Base-by-base conservation (phyloP, 2,113 vertebrate genomes). In the Corythaixoides concolor region DNA sequence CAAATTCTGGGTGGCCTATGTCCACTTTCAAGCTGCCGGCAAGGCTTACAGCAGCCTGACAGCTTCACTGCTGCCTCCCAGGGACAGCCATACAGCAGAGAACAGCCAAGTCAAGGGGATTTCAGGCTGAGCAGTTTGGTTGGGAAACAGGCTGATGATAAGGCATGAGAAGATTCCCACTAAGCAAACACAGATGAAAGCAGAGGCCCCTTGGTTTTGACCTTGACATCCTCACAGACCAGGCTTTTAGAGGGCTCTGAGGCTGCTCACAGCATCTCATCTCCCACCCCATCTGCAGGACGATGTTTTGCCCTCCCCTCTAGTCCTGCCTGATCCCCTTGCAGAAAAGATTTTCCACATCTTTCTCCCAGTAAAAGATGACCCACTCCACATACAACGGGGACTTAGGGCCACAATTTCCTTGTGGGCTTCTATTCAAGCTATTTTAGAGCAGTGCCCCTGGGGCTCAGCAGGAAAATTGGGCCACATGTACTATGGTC, bases 11-110 rank as follows among this genome's bases (percentile, higher is more conserved):
- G 19, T 33, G 22, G 22, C 28, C 7, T 0, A 8, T 33, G 17
- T 15, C 27, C 18, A 23, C 47, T 53, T 70, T 32, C 30, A 69
- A 60, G 58, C 12, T 4, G 0, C 60, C 53, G 60, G 18, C 58
- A 72, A 62, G 20, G 5, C 18, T 87, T 39, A 23, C 21, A n/a
- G 2, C n/a, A 75, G 30, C 30, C 56, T 67, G 3, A 3, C 32
- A 12, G 12, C 53, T 72, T 56, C 12, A 5, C 50, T 60, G 39
- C 68, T 28, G 15, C 22, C 16, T n/a, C 53, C 24, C 26, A 21
- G 0, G 5, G 15, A 58, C 45, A 4, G 4, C 4, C 10, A 4
- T 15, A 2, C 6, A 50, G 30, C 27, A 21, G 35, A 64, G 49
- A 80, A 15, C 23, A 45, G 52, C 12, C 33, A 67, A 33, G 6